Evolutionary conservation across 2,888 invertebrate genomes (phyloP), one percentile per base, ranked within the genome.

Genomic region (Metalampra italica): DNA sequence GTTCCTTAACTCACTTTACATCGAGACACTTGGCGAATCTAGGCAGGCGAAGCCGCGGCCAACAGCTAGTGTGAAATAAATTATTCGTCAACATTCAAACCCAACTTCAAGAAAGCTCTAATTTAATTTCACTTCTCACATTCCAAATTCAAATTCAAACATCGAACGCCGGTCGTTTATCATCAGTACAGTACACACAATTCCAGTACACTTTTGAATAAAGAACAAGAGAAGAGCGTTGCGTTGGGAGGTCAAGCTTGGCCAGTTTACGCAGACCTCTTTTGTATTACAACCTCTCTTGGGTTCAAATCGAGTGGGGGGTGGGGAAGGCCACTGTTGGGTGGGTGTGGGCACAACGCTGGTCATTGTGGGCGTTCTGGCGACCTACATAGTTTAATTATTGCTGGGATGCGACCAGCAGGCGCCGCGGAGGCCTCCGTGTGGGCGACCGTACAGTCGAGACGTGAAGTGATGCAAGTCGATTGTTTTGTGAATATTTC

Each of bases 341-440:
- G 59, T 75, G 73, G 39, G 5, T 14, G 36, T 39, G 57, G 57
- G 64, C 66, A 79, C 73, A 79, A 71, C 71, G 75, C 66, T 67
- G 69, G 66, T 66, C 75, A 71, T 75, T 78, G 86, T 86, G 80
- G 87, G 86, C 82, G 86, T 74, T 68, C 77, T 67, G 50, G 48
- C 82, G 86, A 82, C 86, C 86, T 81, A 86, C 85, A 84, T 84
- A 78, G 77, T 80, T 80, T 82, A 86, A 86, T 86, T 81, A 82
- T 82, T 81, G 77, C 75, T 71, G 73, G n/a, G 85, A 85, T 77
- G 80, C 85, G 85, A 76, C 85, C 74, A 68, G 56, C 76, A 79
- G 85, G 85, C 86, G 86, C 86, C 84, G 65, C 52, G 55, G 68
- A 70, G 77, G 77, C 77, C 78, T 75, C 66, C 58, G 45, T 45